phyloP scores from a whole-genome alignment of 92 coral and sea anemone genomes.

The Umimayanthus chanpuru region DNA sequence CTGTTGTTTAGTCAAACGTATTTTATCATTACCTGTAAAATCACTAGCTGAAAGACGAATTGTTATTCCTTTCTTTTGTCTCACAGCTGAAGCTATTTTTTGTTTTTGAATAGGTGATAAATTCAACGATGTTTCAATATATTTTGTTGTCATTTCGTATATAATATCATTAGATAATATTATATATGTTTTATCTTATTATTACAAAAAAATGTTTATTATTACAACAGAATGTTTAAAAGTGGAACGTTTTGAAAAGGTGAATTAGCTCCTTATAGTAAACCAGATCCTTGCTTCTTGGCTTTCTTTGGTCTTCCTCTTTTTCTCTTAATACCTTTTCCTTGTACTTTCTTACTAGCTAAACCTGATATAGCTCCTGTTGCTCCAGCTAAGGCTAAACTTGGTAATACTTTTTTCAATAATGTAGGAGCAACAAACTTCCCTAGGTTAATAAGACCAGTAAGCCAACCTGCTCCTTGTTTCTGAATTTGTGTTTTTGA shows the following conservation, averaged over 20 bases:
- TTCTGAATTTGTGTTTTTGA: too few species aligned
- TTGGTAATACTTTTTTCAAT: too few species aligned
- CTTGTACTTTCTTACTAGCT: too few species aligned
- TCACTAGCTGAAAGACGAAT: constrained; percentile 11
- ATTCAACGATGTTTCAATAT: background rate
- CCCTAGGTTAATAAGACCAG: too few species aligned
- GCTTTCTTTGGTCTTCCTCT: background rate
- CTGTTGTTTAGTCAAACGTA: constrained; percentile 12
- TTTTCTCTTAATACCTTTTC: too few species aligned
- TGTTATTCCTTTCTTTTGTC: background rate
- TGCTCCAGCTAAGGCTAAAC: too few species aligned
- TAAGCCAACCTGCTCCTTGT: too few species aligned
- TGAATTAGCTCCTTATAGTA: background rate
- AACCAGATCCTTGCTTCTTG: background rate
- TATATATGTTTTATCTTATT: background rate
- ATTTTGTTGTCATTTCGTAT: background rate
- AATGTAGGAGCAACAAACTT: too few species aligned
- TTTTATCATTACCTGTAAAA: background rate
- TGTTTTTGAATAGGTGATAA: constrained; percentile 10
- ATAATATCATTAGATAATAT: background rate
- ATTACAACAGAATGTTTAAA: background rate
- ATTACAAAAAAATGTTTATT: background rate
- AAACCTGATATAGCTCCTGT: too few species aligned
- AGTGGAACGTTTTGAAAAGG: background rate
- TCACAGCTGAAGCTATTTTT: constrained; percentile 35